Evolutionary conservation across 2,113 vertebrate species (phyloP).

Genomic region (Numenius arquata): DNA sequence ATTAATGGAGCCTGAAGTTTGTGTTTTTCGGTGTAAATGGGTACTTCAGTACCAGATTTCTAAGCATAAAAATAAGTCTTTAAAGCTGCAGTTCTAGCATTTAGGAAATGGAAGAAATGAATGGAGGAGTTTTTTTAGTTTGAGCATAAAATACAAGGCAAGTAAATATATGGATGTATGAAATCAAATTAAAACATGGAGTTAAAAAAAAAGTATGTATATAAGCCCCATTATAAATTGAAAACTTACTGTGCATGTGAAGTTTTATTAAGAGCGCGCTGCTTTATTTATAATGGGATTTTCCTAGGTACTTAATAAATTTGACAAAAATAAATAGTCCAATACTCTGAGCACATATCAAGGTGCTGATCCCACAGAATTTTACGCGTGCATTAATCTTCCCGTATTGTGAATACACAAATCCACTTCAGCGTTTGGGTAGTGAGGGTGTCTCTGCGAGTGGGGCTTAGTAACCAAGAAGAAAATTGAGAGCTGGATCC

Average conservation of each 20-base stretch:
- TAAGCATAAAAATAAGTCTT: not conserved
- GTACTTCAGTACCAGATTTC: not conserved
- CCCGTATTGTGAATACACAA: not conserved
- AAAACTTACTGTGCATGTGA: not conserved
- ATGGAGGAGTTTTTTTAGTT: not conserved
- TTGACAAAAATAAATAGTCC: slow-evolving; percentile 7
- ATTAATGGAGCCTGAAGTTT: slow-evolving; percentile 30
- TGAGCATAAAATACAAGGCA: not conserved
- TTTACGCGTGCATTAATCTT: not conserved
- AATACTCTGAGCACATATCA: not conserved
- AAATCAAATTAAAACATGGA: not conserved
- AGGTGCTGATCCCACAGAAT: not conserved
- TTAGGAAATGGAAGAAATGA: not conserved
- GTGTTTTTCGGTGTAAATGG: not conserved
- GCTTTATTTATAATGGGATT: slow-evolving; percentile 18
- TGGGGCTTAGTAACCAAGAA: not conserved
- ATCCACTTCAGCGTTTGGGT: not conserved
- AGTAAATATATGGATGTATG: not conserved
- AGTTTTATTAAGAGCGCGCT: not conserved
- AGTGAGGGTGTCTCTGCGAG: not conserved
- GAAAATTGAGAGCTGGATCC: not conserved
- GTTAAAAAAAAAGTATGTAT: not conserved
- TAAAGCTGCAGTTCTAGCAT: not conserved
- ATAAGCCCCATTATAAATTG: not conserved
- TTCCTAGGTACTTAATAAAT: slow-evolving; percentile 21